These are phyloP conservation scores for Anhinga rufa DNA, from an alignment of 2,113 vertebrate genomes.

Conservation along the genomic window DNA sequence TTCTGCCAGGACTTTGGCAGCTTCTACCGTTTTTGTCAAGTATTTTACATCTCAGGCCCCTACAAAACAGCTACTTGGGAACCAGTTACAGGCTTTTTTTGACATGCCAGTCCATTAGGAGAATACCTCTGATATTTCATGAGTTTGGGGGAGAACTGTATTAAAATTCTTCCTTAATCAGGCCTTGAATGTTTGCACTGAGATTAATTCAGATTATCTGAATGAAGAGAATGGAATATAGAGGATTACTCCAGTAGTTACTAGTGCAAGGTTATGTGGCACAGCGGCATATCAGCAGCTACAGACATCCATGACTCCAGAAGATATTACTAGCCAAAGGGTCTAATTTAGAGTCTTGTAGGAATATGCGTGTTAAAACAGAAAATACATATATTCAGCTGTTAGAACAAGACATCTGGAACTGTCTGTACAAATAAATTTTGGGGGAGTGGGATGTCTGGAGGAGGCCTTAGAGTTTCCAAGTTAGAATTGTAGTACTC, in stretches of 20 bases:
- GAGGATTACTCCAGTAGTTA: not conserved
- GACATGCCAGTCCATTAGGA: not conserved
- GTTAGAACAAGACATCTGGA: not conserved
- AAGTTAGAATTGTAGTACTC: not conserved
- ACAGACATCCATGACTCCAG: rapidly evolving
- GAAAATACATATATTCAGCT: not conserved
- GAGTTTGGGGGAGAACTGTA: not conserved
- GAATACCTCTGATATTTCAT: not conserved
- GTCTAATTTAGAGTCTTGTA: not conserved
- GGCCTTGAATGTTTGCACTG: not conserved
- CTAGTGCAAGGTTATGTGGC: not conserved
- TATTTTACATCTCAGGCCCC: not conserved
- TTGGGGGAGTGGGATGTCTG: not conserved
- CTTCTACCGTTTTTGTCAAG: not conserved
- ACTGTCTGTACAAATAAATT: not conserved
- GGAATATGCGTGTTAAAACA: not conserved
- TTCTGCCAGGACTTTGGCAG: not conserved
- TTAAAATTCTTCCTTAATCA: not conserved
- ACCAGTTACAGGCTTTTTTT: not conserved
- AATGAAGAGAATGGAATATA: not conserved
- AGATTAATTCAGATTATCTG: not conserved
- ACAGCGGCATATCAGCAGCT: not conserved
- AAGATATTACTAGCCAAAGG: not conserved
- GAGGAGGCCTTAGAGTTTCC: not conserved
- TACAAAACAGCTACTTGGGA: not conserved